A percentile compares a stretch with the other conserved stretches of the same genome.
Conservation (phyloP, 37 sponge, comb jelly and placozoan genomes). For the Aplysina aerophoba region DNA sequence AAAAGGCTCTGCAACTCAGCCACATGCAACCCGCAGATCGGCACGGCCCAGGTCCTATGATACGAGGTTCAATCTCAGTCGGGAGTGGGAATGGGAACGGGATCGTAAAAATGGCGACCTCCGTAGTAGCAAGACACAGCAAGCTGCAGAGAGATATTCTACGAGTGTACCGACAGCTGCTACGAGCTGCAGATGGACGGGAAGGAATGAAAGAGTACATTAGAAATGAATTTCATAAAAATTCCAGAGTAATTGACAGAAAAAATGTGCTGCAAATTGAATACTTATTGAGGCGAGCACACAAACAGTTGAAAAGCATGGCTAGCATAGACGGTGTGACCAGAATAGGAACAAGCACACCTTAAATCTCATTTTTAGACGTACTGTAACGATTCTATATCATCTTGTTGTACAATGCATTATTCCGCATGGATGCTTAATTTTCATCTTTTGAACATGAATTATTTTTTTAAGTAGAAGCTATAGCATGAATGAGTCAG, state of each 20-base stretch:
- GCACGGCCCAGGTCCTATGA: no score
- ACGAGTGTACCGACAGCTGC: slow-evolving; percentile 45
- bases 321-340: not conserved
- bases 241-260: not conserved
- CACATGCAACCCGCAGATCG: no score
- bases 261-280: not conserved
- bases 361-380: no score
- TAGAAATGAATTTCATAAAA: not conserved
- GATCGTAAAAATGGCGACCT: not conserved
- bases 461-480: no score
- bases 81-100: not conserved
- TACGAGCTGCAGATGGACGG: not conserved
- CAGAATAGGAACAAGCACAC: no score
- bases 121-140: slow-evolving; percentile 36
- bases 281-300: not conserved
- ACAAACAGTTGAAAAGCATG: not conserved
- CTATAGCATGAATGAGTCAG: no score
- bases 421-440: no score
- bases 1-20: no score
- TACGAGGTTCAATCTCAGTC: no score
- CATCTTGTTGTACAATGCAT: no score
- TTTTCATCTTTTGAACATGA: no score
- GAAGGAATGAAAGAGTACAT: slow-evolving; percentile 1
- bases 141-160: slow-evolving; percentile 68
- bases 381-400: no score